A percentile compares a stretch with the other conserved stretches of the same genome.
Evolutionary conservation across 2,888 invertebrate genomes (phyloP).

Genomic region (Sympetrum striolatum): DNA sequence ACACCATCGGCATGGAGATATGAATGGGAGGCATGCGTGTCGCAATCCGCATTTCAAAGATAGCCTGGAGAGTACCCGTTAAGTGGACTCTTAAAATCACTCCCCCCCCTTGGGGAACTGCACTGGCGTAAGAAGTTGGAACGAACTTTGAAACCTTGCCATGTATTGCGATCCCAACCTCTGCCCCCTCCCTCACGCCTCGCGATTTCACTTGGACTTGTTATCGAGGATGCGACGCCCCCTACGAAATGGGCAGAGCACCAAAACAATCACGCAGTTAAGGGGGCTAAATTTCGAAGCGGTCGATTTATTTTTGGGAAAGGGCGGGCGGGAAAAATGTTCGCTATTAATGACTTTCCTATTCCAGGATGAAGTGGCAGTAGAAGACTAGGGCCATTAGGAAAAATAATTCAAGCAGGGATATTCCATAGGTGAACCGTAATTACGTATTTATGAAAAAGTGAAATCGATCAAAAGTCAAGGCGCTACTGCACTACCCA

Average conservation of each 20-base stretch:
- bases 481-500: too few relatives aligned
- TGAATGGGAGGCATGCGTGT: background rate
- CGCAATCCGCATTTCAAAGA: background rate
- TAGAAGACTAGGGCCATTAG: too few relatives aligned
- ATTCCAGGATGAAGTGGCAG: too few relatives aligned
- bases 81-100: background rate
- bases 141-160: background rate
- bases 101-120: background rate
- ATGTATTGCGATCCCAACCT: background rate
- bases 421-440: too few relatives aligned
- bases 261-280: background rate
- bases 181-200: background rate
- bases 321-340: too few relatives aligned
- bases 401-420: too few relatives aligned
- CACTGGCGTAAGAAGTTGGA: background rate
- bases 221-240: background rate
- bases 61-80: background rate
- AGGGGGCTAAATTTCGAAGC: background rate
- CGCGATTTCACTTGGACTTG: background rate
- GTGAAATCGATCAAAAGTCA: too few relatives aligned
- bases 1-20: background rate
- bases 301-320: too few relatives aligned
- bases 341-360: too few relatives aligned
- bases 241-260: background rate
- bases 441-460: too few relatives aligned